Evolutionary conservation across 2,113 vertebrate genomes (phyloP).

Genomic region (Empidonax alnorum): DNA sequence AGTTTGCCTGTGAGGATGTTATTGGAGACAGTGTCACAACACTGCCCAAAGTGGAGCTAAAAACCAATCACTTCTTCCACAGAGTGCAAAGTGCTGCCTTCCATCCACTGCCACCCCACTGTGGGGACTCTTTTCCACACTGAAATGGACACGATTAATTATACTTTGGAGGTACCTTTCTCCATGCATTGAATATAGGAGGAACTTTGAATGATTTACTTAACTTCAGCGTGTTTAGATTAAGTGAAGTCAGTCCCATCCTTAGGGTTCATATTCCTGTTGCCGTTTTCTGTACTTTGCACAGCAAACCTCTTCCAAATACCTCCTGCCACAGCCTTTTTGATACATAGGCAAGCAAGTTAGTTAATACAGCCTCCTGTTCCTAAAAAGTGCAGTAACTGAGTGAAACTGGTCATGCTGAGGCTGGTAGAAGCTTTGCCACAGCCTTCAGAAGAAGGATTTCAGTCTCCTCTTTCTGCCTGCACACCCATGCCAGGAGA

Average conservation of each 20-base stretch:
- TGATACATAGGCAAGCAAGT: not conserved
- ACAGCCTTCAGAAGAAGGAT: not conserved
- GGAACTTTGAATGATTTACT: not conserved
- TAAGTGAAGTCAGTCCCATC: not conserved
- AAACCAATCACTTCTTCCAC: not conserved
- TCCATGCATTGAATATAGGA: not conserved
- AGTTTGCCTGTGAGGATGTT: not conserved
- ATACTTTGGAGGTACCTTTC: not conserved
- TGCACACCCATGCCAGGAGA: not conserved
- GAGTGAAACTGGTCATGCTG: not conserved
- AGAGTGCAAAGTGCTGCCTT: accelerated
- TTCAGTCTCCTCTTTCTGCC: not conserved
- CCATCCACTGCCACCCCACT: not conserved
- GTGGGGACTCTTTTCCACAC: not conserved
- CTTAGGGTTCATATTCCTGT: not conserved
- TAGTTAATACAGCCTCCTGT: not conserved
- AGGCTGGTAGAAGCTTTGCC: not conserved
- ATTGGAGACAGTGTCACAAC: not conserved
- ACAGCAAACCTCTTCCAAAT: not conserved
- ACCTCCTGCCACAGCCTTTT: not conserved
- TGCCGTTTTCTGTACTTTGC: not conserved
- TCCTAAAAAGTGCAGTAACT: not conserved
- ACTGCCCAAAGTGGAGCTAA: not conserved
- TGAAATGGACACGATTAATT: not conserved
- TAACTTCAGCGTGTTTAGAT: not conserved